phyloP scores from a whole-genome alignment of 2,113 vertebrate species.

The Macroglossus sobrinus region DNA sequence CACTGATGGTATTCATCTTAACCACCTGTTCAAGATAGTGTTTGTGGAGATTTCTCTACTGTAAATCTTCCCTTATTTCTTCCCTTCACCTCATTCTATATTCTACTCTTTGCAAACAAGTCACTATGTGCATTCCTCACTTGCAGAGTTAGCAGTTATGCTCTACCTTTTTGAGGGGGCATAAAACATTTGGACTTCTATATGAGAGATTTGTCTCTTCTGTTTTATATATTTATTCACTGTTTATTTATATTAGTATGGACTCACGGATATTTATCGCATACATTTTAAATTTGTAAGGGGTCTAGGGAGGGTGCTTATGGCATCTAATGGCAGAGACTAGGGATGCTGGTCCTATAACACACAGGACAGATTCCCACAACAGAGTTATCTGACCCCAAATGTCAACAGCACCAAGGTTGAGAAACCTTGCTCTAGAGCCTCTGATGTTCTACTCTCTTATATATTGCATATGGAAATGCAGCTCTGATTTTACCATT shows the following conservation, averaged over 20 bases:
- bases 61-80: background rate
- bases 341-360: background rate
- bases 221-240: background rate
- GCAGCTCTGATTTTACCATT: background rate
- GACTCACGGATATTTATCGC: background rate
- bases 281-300: background rate
- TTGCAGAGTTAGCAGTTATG: background rate
- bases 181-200: conserved; percentile 21
- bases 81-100: background rate
- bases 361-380: background rate
- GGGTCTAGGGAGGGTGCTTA: background rate
- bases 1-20: conserved; percentile 1
- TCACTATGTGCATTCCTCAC: background rate
- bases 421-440: background rate
- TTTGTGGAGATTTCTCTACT: background rate
- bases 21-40: background rate
- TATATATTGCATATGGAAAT: background rate
- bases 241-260: background rate
- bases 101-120: background rate
- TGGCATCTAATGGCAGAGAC: background rate
- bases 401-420: background rate
- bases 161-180: background rate
- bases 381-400: background rate
- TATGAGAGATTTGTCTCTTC: background rate
- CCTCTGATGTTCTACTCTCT: background rate